Base-by-base conservation (phyloP, 2,113 vertebrate genomes). In the Dolichallabes microphthalmus region DNA sequence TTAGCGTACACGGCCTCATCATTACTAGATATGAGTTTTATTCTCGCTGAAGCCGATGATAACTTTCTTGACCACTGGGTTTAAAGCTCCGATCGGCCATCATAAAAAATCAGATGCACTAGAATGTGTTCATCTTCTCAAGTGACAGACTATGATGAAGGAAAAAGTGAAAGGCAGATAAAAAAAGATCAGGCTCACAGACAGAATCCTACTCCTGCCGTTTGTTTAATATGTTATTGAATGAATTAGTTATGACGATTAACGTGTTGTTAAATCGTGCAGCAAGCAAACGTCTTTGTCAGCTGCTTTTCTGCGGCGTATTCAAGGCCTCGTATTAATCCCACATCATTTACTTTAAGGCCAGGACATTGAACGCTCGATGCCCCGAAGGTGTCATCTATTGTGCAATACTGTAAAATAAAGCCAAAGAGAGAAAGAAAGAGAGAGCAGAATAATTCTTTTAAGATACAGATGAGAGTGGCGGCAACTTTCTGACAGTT, bases 401-500 rank as follows among this genome's bases (percentile, higher is more conserved):
- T 86, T 61, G 86, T 81, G 82, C 86, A 87, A 6, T 22, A 20
- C 61, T 30, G 25, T 39, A 20, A 35, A 30, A 78, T 85, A 85
- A n/a, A 87, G 63, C n/a, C n/a, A 89, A 83, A 88, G 35, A 73
- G 2, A 58, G 53, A 32, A 4, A 78, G 19, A 85, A 87, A 92
- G 88, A 89, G 90, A 88, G 82, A 89, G 90, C 63, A 90, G 86
- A 92, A 92, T 92, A 81, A 93, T 93, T 92, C 94, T 94, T 95
- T 93, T 91, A 93, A 93, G 92, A 93, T 91, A 89, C 92, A 90
- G 88, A 86, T 91, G 91, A 91, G 88, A 92, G 89, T 55, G 19
- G 91, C 89, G 90, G 92, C 91, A 93, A 93, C 92, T 94, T 95
- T 94, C 93, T 94, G 92, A 94, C 93, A 93, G 92, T 94, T 94